phyloP scores from a whole-genome alignment of 2,113 vertebrate genomes.

The Aptenodytes patagonicus region DNA sequence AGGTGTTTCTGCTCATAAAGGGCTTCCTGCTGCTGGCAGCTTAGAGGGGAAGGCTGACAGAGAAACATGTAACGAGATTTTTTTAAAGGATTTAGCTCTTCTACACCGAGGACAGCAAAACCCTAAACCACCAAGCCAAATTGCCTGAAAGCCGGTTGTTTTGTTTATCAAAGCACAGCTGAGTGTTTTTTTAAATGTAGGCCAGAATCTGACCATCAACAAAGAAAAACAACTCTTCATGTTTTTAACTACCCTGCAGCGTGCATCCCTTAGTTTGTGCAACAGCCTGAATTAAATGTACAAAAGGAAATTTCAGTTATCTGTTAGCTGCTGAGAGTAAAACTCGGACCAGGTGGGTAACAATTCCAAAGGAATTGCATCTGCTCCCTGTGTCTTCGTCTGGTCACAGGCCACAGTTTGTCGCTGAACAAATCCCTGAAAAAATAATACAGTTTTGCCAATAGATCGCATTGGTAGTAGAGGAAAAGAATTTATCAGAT shows the following conservation, averaged over 20 bases:
- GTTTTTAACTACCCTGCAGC: neutral
- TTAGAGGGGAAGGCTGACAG: neutral
- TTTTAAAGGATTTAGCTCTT: neutral
- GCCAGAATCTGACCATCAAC: neutral
- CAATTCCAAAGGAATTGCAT: neutral
- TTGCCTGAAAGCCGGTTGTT: neutral
- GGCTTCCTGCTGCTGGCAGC: neutral
- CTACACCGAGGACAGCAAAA: neutral
- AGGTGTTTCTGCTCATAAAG: slow-evolving; percentile 42
- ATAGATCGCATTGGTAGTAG: neutral
- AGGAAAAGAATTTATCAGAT: neutral
- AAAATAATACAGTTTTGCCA: neutral
- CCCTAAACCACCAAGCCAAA: neutral
- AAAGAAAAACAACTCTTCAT: neutral
- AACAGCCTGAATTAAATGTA: neutral
- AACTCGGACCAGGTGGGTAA: neutral
- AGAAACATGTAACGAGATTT: neutral
- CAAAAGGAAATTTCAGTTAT: neutral
- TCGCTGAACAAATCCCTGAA: neutral
- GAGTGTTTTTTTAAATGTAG: neutral
- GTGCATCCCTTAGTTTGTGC: neutral
- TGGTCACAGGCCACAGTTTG: neutral
- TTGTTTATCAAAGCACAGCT: neutral
- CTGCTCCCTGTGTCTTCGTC: neutral
- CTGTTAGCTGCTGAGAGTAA: neutral